Evolutionary conservation across 2,888 invertebrate species (phyloP).

Genomic region (Diadromus collaris): DNA sequence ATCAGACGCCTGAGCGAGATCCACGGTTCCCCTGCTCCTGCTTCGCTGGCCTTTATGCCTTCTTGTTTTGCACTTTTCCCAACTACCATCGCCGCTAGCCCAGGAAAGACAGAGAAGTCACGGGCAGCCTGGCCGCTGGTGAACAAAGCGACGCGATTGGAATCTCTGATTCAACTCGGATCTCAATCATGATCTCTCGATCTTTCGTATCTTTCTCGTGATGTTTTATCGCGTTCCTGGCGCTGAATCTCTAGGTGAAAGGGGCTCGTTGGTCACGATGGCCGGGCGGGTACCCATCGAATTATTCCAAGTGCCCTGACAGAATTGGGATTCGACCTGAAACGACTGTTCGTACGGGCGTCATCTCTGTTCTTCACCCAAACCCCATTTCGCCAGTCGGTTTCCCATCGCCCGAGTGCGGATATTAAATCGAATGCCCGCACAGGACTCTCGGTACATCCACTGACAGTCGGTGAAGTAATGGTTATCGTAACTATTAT

Average conservation of each 20-base stretch:
- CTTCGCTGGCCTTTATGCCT: background rate
- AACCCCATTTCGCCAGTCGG: background rate
- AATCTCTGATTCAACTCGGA: background rate
- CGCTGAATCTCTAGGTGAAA: background rate
- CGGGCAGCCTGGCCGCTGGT: background rate
- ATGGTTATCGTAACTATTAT: conserved; percentile 49
- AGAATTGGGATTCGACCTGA: conserved; percentile 49
- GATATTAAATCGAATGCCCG: conserved; percentile 38
- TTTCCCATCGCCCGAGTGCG: background rate
- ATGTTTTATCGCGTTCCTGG: too few species aligned
- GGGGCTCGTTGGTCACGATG: background rate
- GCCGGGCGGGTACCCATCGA: conserved; percentile 44
- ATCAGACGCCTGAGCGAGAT: conserved; percentile 33
- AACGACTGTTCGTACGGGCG: conserved; percentile 5
- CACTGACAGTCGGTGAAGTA: conserved; percentile 27
- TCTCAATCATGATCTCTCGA: background rate
- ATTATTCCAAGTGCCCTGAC: conserved; percentile 54
- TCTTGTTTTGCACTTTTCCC: conserved; percentile 1
- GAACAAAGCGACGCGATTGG: background rate
- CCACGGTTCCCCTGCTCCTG: conserved; percentile 10
- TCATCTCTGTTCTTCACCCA: background rate
- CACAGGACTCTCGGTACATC: background rate
- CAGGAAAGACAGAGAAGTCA: background rate
- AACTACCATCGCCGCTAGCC: background rate
- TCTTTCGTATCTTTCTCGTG: background rate